Conservation (phyloP, 2,888 invertebrate species). For the Polydrusus tereticollis region DNA sequence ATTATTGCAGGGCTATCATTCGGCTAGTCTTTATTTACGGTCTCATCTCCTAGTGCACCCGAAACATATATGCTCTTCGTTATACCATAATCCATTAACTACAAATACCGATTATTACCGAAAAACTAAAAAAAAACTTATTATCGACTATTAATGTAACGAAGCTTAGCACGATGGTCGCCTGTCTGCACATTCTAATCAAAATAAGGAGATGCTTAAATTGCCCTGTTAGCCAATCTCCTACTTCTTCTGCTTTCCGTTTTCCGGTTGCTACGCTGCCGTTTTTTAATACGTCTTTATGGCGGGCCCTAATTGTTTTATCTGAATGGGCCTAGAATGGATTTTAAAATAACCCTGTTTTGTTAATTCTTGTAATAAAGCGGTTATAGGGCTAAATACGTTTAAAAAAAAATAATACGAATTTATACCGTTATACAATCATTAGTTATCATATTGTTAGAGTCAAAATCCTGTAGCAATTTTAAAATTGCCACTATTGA, state of each 20-base stretch:
- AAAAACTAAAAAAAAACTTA: too few relatives aligned
- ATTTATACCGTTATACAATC: neutral
- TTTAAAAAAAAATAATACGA: neutral
- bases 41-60: too few relatives aligned
- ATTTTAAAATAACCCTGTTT: slow-evolving; percentile 7
- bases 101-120: too few relatives aligned
- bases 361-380: neutral
- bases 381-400: neutral
- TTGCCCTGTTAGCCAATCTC: slow-evolving; percentile 40
- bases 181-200: slow-evolving; percentile 40
- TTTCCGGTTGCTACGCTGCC: slow-evolving; percentile 40
- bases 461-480: too few relatives aligned
- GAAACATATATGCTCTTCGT: too few relatives aligned
- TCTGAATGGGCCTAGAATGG: slow-evolving; percentile 24
- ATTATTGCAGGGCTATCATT: too few relatives aligned
- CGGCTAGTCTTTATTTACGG: too few relatives aligned
- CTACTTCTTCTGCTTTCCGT: slow-evolving; percentile 39
- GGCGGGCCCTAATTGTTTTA: slow-evolving; percentile 29
- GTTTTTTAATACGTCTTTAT: slow-evolving; percentile 37
- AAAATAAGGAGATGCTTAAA: slow-evolving; percentile 31
- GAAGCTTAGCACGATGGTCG: too few relatives aligned
- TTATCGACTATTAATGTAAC: too few relatives aligned
- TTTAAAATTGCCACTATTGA: too few relatives aligned
- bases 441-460: neutral
- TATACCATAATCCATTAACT: too few relatives aligned